These are phyloP conservation scores for Nemotelus pantherinus DNA, from an alignment of 2,888 invertebrate species.

Conservation along the genomic window DNA sequence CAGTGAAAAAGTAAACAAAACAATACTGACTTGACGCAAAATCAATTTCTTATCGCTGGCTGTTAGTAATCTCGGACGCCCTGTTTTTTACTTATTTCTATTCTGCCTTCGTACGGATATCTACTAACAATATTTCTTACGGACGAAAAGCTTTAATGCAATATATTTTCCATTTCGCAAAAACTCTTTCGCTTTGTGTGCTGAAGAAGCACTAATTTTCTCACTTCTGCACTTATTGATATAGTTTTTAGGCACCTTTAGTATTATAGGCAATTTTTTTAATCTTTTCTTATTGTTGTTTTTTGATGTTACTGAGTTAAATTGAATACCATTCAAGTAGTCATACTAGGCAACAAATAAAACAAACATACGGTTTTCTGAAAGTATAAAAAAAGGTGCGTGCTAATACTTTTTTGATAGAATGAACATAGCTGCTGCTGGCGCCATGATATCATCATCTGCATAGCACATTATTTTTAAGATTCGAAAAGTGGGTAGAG, in stretches of 20 bases:
- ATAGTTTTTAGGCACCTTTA: neutral
- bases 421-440: neutral
- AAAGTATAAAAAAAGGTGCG: neutral
- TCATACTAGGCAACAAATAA: neutral
- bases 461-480: too few species aligned
- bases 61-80: neutral
- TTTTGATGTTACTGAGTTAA: neutral
- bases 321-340: neutral
- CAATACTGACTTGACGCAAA: neutral
- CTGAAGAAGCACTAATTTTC: conserved; percentile 1
- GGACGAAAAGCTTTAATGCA: neutral
- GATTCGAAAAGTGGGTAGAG: too few species aligned
- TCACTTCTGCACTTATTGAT: neutral
- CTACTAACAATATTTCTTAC: neutral
- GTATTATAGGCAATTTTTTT: neutral
- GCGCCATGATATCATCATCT: too few species aligned
- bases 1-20: neutral
- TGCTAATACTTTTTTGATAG: neutral
- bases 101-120: neutral
- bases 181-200: neutral
- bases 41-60: neutral
- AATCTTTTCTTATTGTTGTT: neutral
- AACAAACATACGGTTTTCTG: neutral
- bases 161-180: neutral
- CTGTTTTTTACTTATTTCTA: neutral